Base-by-base conservation (phyloP, 2,797 vertebrate genomes). In the Spatula clypeata region DNA sequence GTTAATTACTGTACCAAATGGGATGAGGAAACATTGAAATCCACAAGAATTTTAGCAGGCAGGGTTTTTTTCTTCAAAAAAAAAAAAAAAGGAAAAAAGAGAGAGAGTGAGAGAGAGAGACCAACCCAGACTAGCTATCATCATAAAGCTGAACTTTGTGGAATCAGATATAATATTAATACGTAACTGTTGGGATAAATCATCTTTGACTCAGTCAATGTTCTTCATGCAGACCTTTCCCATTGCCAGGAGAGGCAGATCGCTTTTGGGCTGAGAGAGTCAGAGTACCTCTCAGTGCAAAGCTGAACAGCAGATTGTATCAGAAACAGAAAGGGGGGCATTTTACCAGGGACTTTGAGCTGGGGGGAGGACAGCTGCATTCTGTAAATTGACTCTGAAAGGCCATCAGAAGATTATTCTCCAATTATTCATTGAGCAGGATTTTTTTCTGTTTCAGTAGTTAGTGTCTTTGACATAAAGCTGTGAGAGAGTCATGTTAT, bases 401-500 rank as follows among this genome's bases (percentile, higher is more conserved):
- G 86, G 64, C 14, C 61, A 47, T 81, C 82, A 61, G 31, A 86
- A 90, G 44, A 67, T 32, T 62, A 60, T 88, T 82, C 64, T 95
- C 40, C 88, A 86, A 6, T 88, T 89, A 73, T 15, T 74, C 54
- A 23, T 51, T n/a, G 71, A 80, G 66, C 6, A 17, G 77, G 36
- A 88, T 38, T 79, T 88, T 84, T 84, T 67, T 47, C 75, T 83
- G 0, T 66, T 94, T 70, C 61, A 67, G 51, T 8, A 86, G 71
- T 67, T 88, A 38, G 29, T 54, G 74, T 67, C 71, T 79, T 83
- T 77, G 74, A 67, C 71, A 74, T 69, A 72, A 82, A 81, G 58
- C 76, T 90, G 51, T 53, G 40, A 93, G 42, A 92, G 34, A 79
- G 38, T 88, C 86, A 73, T 58, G 83, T 90, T 96, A 88, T 32